phyloP scores from a whole-genome alignment of 2,888 invertebrate species.

The Drepana falcataria region DNA sequence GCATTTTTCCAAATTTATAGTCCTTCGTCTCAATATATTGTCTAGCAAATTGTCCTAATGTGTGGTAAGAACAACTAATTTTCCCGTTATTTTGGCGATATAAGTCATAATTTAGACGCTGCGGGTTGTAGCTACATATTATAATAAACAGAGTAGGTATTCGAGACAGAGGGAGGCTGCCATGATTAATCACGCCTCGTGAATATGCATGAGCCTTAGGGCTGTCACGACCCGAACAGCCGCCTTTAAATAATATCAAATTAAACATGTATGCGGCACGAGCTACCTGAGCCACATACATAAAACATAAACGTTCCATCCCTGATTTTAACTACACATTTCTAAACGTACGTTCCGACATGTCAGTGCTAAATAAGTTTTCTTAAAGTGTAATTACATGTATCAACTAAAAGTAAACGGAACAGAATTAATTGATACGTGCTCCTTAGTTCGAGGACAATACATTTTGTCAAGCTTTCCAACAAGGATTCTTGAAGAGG shows the following conservation, averaged over 20 bases:
- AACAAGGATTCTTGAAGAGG: too few relatives aligned
- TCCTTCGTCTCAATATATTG: too few relatives aligned
- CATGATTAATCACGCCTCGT: conserved; percentile 72
- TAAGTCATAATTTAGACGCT: conserved; percentile 43
- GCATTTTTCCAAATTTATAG: too few relatives aligned
- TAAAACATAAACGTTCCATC: conserved; percentile 25
- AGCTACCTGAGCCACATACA: conserved; percentile 26
- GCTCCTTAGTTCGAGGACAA: too few relatives aligned
- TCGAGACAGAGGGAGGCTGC: conserved; percentile 34
- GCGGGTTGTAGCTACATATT: conserved; percentile 22
- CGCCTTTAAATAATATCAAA: conserved; percentile 71
- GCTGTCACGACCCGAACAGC: conserved; percentile 44
- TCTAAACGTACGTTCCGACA: neutral
- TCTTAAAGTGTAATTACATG: too few relatives aligned
- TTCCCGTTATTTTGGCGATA: conserved; percentile 33
- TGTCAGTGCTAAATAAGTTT: neutral
- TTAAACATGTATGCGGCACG: conserved; percentile 53
- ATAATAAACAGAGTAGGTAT: conserved; percentile 40
- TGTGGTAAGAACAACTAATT: conserved; percentile 47
- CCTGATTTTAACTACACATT: conserved; percentile 13
- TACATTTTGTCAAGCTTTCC: too few relatives aligned
- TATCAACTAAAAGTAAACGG: too few relatives aligned
- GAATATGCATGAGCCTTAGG: conserved; percentile 72
- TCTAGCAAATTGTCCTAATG: conserved; percentile 34
- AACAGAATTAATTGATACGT: too few relatives aligned